Base-by-base conservation (phyloP, 2,888 invertebrate species). In the Latrodectus hesperus region DNA sequence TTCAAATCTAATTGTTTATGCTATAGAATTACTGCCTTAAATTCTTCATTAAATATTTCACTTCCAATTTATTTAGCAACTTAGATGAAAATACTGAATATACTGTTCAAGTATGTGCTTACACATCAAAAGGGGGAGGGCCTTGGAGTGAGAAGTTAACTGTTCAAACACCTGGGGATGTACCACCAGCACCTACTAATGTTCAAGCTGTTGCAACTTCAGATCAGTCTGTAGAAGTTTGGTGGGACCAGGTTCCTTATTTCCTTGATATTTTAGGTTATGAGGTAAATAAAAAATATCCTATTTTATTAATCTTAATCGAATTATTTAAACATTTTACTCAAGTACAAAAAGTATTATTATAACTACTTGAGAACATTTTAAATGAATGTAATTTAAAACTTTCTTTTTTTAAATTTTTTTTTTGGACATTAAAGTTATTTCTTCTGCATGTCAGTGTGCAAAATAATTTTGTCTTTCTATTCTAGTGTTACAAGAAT, bases 1-100 rank as follows among this genome's bases (percentile, higher is more conserved):
- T 64, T 64, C 16, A 14, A 14, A 14, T 64, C 9, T 64, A 64
- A 64, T n/a, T 64, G 4, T 3, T 16, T 16, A 14, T 64, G 16
- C 9, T 8, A 64, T 64, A 5, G 6, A 11, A 70, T 26, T 70
- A 17, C 9, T 74, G 8, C 14, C 49, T 74, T 74, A 38, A 38
- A 38, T 38, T 38, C 2, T 4, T 38, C 4, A 38, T 38, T 38
- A 38, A 38, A 38, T 38, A 6, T 38, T 38, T 16, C 22, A 52
- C 14, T 51, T 10, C 60, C 17, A 51, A 14, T 64, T 26, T 68
- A 64, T 82, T 2, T 64, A 90, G 90, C 67, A 89, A 89, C 91
- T 93, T 99, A 89, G 98, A 98, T 92, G 98, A 98, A 93, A 96
- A 97, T 92, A 97, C 97, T 0, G 97, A 98, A 92, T 99, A 99